A percentile compares a stretch with the other conserved stretches of the same genome.
These are phyloP conservation scores for Drosophila suboccidentalis DNA, from an alignment of 2,888 invertebrate species.

Conservation along the genomic window DNA sequence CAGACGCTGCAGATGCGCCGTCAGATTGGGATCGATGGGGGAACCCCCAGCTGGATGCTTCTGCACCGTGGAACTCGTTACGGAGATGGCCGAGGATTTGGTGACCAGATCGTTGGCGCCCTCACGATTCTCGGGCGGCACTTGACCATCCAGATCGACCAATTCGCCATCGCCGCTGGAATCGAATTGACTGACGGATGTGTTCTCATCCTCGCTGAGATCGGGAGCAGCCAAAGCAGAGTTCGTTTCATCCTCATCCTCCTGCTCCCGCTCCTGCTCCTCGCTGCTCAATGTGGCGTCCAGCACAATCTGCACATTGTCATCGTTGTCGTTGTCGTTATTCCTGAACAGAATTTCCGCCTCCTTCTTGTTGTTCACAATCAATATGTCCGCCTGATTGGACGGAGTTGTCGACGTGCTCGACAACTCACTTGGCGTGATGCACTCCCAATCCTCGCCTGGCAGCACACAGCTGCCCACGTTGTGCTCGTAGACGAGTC, in stretches of 20 bases:
- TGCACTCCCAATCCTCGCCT: slow-evolving; percentile 86
- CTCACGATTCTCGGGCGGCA: slow-evolving; percentile 69
- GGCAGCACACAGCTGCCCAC: slow-evolving; percentile 84
- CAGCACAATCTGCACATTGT: slow-evolving; percentile 69
- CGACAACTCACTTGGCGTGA: slow-evolving; percentile 63
- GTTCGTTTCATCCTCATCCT: background rate
- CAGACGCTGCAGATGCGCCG: slow-evolving; percentile 84
- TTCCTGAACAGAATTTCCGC: slow-evolving; percentile 51
- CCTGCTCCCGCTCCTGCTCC: slow-evolving; percentile 55
- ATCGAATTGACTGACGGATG: slow-evolving; percentile 61
- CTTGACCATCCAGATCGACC: slow-evolving; percentile 70
- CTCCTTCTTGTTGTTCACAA: slow-evolving; percentile 66
- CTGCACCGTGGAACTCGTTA: slow-evolving; percentile 1
- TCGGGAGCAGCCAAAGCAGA: slow-evolving; percentile 1
- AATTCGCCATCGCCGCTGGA: slow-evolving; percentile 83
- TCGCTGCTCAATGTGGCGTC: slow-evolving; percentile 67
- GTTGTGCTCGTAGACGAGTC: slow-evolving; percentile 84
- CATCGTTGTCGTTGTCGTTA: slow-evolving; percentile 64
- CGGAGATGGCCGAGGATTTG: background rate
- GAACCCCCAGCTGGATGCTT: slow-evolving; percentile 7
- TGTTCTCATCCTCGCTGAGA: slow-evolving; percentile 40
- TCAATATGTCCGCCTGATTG: slow-evolving; percentile 44
- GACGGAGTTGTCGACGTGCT: slow-evolving; percentile 24
- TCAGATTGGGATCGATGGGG: slow-evolving; percentile 81
- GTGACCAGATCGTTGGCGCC: slow-evolving; percentile 24